Evolutionary conservation across 2,888 invertebrate genomes (phyloP).

Genomic region (Agrochola macilenta): DNA sequence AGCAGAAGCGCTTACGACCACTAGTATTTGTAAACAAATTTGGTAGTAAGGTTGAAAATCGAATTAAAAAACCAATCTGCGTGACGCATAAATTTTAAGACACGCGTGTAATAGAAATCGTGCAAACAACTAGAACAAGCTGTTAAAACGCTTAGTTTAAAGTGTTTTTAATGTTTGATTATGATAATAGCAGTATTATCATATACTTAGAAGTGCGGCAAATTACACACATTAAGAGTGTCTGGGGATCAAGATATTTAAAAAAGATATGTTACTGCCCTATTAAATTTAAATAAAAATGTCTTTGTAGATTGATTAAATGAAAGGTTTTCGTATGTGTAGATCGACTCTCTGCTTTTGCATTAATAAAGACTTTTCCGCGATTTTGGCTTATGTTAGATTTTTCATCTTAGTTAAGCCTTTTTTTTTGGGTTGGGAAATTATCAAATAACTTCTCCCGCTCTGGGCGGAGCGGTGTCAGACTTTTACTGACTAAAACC

Average conservation of each 20-base stretch:
- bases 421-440: too few species aligned
- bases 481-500: too few species aligned
- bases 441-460: too few species aligned
- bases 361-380: too few species aligned
- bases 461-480: too few species aligned
- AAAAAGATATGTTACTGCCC: too few species aligned
- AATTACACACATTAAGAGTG: background rate
- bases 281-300: background rate
- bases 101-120: constrained; percentile 11
- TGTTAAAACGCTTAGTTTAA: constrained; percentile 11
- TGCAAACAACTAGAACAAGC: constrained; percentile 16
- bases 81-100: background rate
- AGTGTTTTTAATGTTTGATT: background rate
- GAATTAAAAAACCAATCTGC: background rate
- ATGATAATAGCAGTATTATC: background rate
- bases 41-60: background rate
- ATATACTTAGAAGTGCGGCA: background rate
- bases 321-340: background rate
- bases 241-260: background rate
- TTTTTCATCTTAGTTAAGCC: too few species aligned
- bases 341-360: too few species aligned
- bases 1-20: too few species aligned
- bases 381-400: background rate
- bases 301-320: background rate
- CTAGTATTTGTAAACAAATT: background rate